Conservation (phyloP, 2,113 vertebrate genomes). For the Melanocharis versteri region DNA sequence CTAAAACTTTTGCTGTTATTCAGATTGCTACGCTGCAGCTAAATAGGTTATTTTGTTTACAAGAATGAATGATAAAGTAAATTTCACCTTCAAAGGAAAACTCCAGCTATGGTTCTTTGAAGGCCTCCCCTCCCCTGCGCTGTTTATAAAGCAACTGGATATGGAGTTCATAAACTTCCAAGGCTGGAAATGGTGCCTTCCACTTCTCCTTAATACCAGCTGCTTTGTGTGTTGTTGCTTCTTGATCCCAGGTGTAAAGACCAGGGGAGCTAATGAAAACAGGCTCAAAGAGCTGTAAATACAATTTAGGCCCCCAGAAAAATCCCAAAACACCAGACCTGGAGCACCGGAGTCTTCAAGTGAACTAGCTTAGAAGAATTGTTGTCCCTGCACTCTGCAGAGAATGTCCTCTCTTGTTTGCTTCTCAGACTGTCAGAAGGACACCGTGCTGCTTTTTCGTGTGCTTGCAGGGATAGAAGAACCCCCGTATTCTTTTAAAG, state of each 20-base stretch:
- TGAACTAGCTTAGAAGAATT: not conserved
- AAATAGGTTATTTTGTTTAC: not conserved
- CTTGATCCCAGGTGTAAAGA: not conserved
- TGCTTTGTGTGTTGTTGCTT: not conserved
- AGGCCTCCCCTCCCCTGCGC: not conserved
- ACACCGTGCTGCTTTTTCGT: not conserved
- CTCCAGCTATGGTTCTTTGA: not conserved
- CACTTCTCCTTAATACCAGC: not conserved
- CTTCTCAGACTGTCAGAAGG: not conserved
- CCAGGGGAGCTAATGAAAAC: not conserved
- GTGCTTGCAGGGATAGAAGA: not conserved
- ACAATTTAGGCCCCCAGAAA: not conserved
- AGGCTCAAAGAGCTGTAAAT: not conserved
- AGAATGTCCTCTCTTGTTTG: not conserved
- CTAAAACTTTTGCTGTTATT: not conserved
- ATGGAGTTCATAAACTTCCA: not conserved
- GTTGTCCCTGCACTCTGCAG: not conserved
- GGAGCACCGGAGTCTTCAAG: not conserved
- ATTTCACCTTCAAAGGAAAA: not conserved
- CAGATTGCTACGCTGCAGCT: not conserved
- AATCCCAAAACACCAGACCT: not conserved
- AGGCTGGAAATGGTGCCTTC: not conserved
- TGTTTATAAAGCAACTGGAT: not conserved
- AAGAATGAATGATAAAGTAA: not conserved
- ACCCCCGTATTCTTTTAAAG: not conserved